phyloP scores from a whole-genome alignment of 2,888 invertebrate species.

The Sycophila texana region DNA sequence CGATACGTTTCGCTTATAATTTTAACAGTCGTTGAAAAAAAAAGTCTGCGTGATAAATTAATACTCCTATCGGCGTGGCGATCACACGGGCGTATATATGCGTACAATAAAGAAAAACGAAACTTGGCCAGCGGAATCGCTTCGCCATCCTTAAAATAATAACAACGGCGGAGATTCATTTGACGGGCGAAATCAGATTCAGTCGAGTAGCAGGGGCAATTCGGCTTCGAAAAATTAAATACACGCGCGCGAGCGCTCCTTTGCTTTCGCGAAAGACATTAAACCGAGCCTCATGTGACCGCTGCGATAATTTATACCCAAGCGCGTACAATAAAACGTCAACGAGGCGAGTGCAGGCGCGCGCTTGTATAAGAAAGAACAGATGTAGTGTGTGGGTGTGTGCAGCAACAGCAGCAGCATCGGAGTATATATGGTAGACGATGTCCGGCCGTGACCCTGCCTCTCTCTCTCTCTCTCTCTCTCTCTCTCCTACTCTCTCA shows the following conservation, averaged over 20 bases:
- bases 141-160: too few relatives aligned
- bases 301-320: constrained; percentile 53
- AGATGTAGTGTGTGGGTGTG: constrained; percentile 47
- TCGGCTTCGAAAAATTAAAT: constrained; percentile 22
- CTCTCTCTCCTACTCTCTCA: constrained; percentile 36
- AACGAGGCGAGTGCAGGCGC: constrained; percentile 34
- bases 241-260: constrained; percentile 21
- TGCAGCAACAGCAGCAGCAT: constrained; percentile 58
- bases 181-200: constrained; percentile 22
- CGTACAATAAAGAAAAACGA: neutral
- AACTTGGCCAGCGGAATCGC: neutral
- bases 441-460: constrained; percentile 76
- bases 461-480: constrained; percentile 48
- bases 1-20: neutral
- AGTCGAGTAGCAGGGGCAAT: neutral
- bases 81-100: too few relatives aligned
- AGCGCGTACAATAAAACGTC: constrained; percentile 41
- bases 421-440: constrained; percentile 70
- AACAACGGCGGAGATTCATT: neutral
- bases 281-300: constrained; percentile 17
- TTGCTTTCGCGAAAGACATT: constrained; percentile 48
- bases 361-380: constrained; percentile 21
- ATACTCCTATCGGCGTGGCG: neutral
- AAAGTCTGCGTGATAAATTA: neutral
- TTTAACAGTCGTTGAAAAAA: neutral